Evolutionary conservation across 2,113 vertebrate genomes (phyloP), one percentile per base, ranked within the genome.

Genomic region (Atractosteus spatula): DNA sequence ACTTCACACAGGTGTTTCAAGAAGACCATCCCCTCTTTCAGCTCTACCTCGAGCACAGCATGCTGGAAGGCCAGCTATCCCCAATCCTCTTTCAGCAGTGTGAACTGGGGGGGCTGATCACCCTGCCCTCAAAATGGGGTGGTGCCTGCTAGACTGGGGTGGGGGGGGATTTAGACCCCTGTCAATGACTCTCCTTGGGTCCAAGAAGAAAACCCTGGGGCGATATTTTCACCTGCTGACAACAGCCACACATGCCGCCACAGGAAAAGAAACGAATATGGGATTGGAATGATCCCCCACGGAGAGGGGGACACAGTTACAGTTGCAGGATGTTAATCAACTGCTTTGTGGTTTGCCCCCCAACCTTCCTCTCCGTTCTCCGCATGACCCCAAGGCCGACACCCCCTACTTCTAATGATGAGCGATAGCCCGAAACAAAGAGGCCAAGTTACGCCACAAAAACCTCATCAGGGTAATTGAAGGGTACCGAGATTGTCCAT

Each of bases 241-340:
- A 64, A 64, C 11, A 59, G 12, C 7, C 47, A 51, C 47, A 51
- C 47, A 10, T 29, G 10, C 47, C 47, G 47, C 10, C 47, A 51
- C 47, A 51, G 47, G 41, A 42, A 64, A 64, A 64, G 29, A 17
- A 64, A 64, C 7, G 62, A 64, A 64, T 64, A 64, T 41, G 8
- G 17, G 17, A 8, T 64, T 64, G 4, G 17, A 64, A 64, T n/a
- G 3, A 8, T 17, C 12, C 17, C 17, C 62, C 7, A 42, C 41
- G 62, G 62, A 41, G 62, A 17, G 41, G 3, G 17, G 41, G 62
- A 12, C 41, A 41, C 10, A 17, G 7, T 64, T 64, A 17, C 62
- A n/a, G 41, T 17, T 64, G 17, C 13, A 17, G 29, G 4, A 64
- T 64, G 62, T 2, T 64, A 64, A 64, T 64, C 41, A 2, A 64